Conservation (phyloP, 2,888 invertebrate species). For the Cerastis leucographa region DNA sequence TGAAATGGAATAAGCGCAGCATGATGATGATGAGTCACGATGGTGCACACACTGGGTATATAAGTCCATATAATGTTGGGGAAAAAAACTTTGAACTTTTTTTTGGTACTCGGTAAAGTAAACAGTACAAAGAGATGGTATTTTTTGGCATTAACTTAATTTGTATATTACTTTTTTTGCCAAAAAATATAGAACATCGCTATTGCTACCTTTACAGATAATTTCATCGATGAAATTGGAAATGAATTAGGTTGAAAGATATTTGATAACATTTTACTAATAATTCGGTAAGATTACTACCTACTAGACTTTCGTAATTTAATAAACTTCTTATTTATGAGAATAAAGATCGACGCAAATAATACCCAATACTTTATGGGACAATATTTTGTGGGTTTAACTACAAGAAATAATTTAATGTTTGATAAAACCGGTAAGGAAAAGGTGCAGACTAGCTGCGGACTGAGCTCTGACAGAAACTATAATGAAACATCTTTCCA, state of each 20-base stretch:
- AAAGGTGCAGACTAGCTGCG: neutral
- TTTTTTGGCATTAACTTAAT: neutral
- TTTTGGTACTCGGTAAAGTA: neutral
- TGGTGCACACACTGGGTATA: neutral
- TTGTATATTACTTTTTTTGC: neutral
- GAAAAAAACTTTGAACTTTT: too few species aligned
- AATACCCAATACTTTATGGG: neutral
- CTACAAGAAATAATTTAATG: neutral
- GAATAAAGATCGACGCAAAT: conserved; percentile 8
- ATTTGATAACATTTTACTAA: neutral
- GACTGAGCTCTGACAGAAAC: neutral
- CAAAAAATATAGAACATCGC: neutral
- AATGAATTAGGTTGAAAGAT: neutral
- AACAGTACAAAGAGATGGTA: neutral
- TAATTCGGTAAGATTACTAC: neutral
- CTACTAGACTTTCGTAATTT: conserved; percentile 2
- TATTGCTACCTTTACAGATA: neutral
- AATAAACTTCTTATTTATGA: neutral
- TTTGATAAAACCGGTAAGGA: neutral
- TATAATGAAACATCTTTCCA: neutral
- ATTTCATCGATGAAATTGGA: neutral
- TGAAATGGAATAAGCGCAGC: too few species aligned
- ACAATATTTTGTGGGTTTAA: neutral
- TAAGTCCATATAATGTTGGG: neutral
- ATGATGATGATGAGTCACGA: too few species aligned